Conservation (phyloP, 1,140 invertebrate species). For the Chionoecetes opilio region DNA sequence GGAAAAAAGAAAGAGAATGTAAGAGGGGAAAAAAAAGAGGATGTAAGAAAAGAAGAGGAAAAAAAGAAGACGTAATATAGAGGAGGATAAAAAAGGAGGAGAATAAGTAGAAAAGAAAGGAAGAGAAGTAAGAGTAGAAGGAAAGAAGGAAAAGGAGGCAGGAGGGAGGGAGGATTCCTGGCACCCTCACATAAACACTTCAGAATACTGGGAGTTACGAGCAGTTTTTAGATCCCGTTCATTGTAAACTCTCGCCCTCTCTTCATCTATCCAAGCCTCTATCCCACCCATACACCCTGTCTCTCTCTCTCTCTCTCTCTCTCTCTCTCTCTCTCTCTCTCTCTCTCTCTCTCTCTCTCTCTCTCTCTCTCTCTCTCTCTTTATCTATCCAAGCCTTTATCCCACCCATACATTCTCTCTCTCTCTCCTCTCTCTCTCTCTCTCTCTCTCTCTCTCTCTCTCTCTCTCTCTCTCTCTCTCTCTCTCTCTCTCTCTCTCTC, state of each 20-base stretch:
- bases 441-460: conserved; percentile 15
- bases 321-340: conserved; percentile 18
- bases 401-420: no score
- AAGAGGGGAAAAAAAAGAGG: not conserved
- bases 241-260: conserved; percentile 49
- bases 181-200: conserved; percentile 59
- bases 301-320: conserved; percentile 45
- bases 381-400: no score
- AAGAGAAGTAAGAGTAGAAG: not conserved
- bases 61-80: not conserved
- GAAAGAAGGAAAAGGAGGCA: not conserved
- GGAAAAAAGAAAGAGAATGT: not conserved
- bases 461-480: conserved; percentile 20
- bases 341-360: conserved; percentile 28
- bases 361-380: conserved; percentile 1
- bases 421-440: conserved; percentile 14
- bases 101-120: not conserved
- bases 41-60: no score
- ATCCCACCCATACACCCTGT: not conserved
- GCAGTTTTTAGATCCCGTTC: conserved; percentile 58
- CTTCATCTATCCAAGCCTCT: conserved; percentile 14
- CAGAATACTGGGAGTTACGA: conserved; percentile 53
- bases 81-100: not conserved
- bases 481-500: not conserved
- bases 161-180: conserved; percentile 42